Base-by-base conservation (phyloP, 2,113 vertebrate genomes). In the Mirounga angustirostris region DNA sequence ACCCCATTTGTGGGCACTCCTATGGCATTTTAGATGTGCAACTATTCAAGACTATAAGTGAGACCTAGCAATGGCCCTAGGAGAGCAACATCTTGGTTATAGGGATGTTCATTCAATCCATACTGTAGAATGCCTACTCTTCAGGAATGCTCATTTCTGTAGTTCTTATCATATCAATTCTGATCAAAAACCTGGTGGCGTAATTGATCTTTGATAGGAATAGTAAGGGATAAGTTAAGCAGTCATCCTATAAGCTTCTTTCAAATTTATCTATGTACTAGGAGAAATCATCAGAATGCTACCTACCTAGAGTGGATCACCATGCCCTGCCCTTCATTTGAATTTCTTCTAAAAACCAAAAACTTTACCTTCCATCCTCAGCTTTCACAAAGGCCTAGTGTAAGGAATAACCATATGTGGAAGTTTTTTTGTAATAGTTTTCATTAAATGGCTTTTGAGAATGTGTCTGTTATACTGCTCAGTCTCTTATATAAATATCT, bases 311-410 rank as follows among this genome's bases (percentile, higher is more conserved):
- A 21, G 78, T 15, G 18, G 33, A 79, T 79, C 28, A 59, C 28
- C n/a, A 83, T 40, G 28, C 4, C 0, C 9, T 78, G 19, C 5
- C 56, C 18, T 36, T 93, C 12, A 46, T 67, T 83, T 87, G 46
- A 65, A 89, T 74, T 86, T 84, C 59, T 33, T 82, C 83, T 46
- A 93, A 65, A 52, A 73, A 67, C n/a, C 7, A 36, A 36, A 78
- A 73, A 43, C 14, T 85, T 81, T 86, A 61, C 30, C 30, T 69
- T 95, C 4, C 4, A 92, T 69, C 7, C 12, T 58, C 18, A 46
- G n/a, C 15, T 92, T 94, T 98, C 24, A 43, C 36, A 79, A 69
- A 85, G 59, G 33, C 67, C 63, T 88, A 36, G 40, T 46, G n/a
- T 43, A 80, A 76, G 14, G 90, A 33, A 84, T 26, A 95, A 54